phyloP scores from a whole-genome alignment of 2,888 invertebrate genomes.

The Parasteatoda lunata region DNA sequence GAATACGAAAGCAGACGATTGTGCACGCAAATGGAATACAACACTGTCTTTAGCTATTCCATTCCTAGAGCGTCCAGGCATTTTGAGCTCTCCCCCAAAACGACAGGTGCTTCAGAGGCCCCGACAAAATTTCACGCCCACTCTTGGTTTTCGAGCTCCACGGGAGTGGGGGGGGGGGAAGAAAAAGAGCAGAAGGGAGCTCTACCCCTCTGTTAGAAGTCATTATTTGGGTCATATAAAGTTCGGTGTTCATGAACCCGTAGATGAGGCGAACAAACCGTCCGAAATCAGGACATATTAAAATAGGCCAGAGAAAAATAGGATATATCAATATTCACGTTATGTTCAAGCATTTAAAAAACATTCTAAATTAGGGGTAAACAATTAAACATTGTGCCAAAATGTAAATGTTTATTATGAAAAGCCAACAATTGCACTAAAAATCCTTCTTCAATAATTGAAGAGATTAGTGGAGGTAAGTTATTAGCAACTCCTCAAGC shows the following conservation, averaged over 20 bases:
- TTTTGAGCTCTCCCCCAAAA: neutral
- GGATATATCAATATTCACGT: no score
- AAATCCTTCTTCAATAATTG: no score
- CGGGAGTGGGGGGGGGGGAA: neutral
- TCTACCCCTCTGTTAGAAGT: neutral
- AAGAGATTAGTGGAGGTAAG: no score
- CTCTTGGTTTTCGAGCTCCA: conserved; percentile 56
- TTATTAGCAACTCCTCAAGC: no score
- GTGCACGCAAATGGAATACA: conserved; percentile 31
- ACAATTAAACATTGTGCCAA: no score
- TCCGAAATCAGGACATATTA: neutral
- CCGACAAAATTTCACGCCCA: conserved; percentile 61
- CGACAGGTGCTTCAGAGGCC: conserved; percentile 55
- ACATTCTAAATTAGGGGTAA: no score
- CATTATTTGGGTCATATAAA: conserved; percentile 60
- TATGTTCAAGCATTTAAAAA: no score
- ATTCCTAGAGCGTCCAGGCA: neutral
- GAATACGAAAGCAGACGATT: conserved; percentile 30
- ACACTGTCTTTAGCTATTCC: neutral
- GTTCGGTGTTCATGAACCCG: conserved; percentile 56
- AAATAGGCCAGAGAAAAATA: neutral
- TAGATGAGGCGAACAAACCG: neutral
- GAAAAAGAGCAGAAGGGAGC: neutral
- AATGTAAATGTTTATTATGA: no score
- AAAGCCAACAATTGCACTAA: no score